Conservation (phyloP, 2,888 invertebrate species). For the Pandemis cinnamomeana region DNA sequence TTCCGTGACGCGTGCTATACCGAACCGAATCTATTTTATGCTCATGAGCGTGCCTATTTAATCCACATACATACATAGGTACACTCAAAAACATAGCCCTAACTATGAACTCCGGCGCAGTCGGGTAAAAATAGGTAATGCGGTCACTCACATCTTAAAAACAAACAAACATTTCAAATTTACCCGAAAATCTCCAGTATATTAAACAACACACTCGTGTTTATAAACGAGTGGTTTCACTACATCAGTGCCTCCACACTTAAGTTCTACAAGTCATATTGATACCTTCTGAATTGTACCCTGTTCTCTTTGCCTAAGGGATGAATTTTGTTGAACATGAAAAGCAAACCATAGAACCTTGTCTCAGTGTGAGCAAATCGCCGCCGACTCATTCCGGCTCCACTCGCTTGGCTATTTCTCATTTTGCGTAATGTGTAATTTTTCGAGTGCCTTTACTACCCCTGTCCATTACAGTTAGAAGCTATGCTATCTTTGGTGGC, state of each 20-base stretch:
- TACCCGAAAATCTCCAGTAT: background rate
- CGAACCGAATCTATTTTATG: too few species aligned
- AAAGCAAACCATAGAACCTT: background rate
- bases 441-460: slow-evolving; percentile 29
- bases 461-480: slow-evolving; percentile 10
- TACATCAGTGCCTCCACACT: background rate
- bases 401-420: slow-evolving; percentile 38
- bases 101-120: too few species aligned
- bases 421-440: slow-evolving; percentile 40
- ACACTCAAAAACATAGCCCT: too few species aligned
- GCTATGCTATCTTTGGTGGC: background rate
- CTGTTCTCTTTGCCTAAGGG: background rate
- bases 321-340: background rate
- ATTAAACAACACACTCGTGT: slow-evolving; percentile 3
- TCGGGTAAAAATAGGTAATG: background rate
- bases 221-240: slow-evolving; percentile 6
- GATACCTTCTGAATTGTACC: background rate
- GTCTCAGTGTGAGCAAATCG: slow-evolving; percentile 21
- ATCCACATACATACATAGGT: too few species aligned
- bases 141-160: background rate
- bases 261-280: background rate
- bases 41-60: too few species aligned
- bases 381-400: slow-evolving; percentile 25
- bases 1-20: too few species aligned
- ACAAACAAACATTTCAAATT: background rate